phyloP scores from a whole-genome alignment of 2,113 vertebrate species.

The Paracanthobrama guichenoti region DNA sequence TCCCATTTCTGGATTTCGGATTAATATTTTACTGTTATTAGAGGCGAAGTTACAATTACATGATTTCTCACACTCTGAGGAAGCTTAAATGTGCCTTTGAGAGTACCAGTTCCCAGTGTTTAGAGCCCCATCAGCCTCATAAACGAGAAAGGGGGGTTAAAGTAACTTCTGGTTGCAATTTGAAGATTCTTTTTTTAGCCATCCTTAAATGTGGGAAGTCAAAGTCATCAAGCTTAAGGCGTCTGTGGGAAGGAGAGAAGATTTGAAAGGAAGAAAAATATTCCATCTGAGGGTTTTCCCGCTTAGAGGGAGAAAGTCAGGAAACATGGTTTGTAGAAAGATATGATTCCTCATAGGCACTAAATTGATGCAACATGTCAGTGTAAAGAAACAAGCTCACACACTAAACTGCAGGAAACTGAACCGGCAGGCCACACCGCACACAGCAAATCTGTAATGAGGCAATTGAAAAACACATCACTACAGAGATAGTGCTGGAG shows the following conservation, averaged over 20 bases:
- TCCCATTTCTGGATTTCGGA: neutral
- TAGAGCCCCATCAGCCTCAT: slow-evolving; percentile 60
- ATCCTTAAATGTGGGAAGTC: slow-evolving; percentile 80
- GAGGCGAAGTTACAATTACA: slow-evolving; percentile 58
- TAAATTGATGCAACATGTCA: slow-evolving; percentile 72
- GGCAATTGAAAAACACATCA: slow-evolving; percentile 72
- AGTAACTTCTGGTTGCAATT: slow-evolving; percentile 79
- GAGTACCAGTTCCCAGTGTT: slow-evolving; percentile 60
- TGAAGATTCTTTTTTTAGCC: slow-evolving; percentile 79
- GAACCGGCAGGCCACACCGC: slow-evolving; percentile 72
- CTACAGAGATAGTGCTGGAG: slow-evolving; percentile 66
- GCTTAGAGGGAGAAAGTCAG: slow-evolving; percentile 59
- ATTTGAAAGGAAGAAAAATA: slow-evolving; percentile 61
- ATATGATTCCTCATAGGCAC: slow-evolving; percentile 72
- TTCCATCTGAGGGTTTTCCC: slow-evolving; percentile 69
- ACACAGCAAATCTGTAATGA: slow-evolving; percentile 73
- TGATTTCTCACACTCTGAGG: slow-evolving; percentile 49
- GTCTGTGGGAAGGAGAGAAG: slow-evolving; percentile 69
- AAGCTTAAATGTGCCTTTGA: neutral
- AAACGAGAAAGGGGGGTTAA: slow-evolving; percentile 55
- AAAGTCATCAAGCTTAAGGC: slow-evolving; percentile 68
- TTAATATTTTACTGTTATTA: slow-evolving; percentile 33
- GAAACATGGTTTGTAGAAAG: slow-evolving; percentile 68
- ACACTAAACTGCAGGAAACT: slow-evolving; percentile 74
- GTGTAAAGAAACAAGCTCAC: slow-evolving; percentile 62